phyloP scores from a whole-genome alignment of 2,888 invertebrate species.

The Aproaerema taeniolella region DNA sequence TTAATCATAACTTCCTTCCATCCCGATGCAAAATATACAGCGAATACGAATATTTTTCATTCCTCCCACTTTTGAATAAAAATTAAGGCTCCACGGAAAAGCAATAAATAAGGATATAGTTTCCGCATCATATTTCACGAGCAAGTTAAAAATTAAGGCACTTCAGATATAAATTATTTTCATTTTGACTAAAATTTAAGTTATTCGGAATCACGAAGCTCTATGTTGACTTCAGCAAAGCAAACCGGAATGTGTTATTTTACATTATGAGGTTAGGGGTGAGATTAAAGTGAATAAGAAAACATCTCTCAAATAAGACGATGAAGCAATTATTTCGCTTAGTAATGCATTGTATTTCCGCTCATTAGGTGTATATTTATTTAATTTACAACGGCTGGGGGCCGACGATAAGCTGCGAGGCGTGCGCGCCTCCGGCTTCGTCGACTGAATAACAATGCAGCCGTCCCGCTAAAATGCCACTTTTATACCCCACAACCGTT shows the following conservation, averaged over 20 bases:
- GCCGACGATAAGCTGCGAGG: slow-evolving; percentile 68
- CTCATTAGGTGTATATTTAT: slow-evolving; percentile 77
- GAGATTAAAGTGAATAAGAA: slow-evolving; percentile 23
- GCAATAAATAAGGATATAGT: slow-evolving; percentile 49
- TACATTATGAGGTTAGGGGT: background rate
- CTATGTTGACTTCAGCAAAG: too few relatives aligned
- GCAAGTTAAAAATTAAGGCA: slow-evolving; percentile 35
- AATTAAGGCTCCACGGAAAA: slow-evolving; percentile 38
- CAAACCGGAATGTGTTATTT: background rate
- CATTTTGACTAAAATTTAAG: too few relatives aligned
- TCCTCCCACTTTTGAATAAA: slow-evolving; percentile 39
- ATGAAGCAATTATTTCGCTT: slow-evolving; percentile 71
- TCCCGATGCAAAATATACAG: too few relatives aligned
- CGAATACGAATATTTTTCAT: slow-evolving; percentile 39
- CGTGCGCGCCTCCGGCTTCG: slow-evolving; percentile 63
- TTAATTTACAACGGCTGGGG: slow-evolving; percentile 75
- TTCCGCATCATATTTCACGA: slow-evolving; percentile 37
- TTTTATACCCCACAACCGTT: slow-evolving; percentile 34
- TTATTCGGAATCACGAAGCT: too few relatives aligned
- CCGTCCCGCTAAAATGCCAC: slow-evolving; percentile 57
- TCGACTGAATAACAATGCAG: slow-evolving; percentile 72
- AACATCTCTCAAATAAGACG: slow-evolving; percentile 36
- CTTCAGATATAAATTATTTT: slow-evolving; percentile 28
- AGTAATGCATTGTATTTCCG: slow-evolving; percentile 73
- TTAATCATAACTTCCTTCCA: too few relatives aligned